A percentile compares a stretch with the other conserved stretches of the same genome.
Evolutionary conservation across 1,140 invertebrate genomes (phyloP).

Genomic region (Laupala kohalensis): DNA sequence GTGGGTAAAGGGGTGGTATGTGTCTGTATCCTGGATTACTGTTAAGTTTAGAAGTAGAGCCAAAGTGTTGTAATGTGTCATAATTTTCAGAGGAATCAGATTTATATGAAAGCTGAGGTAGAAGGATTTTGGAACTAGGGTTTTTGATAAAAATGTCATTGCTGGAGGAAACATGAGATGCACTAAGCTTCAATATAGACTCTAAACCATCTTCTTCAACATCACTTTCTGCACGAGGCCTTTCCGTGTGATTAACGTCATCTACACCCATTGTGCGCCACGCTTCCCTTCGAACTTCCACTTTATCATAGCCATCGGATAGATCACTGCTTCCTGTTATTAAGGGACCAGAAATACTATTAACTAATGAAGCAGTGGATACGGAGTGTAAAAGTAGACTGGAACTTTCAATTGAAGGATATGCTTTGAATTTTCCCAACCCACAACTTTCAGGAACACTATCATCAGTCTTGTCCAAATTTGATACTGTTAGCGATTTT

Average conservation of each 20-base stretch:
- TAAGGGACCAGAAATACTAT: background rate
- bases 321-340: background rate
- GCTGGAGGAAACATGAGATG: background rate
- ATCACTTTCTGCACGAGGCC: slow-evolving; percentile 12
- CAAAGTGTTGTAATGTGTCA: slow-evolving; percentile 66
- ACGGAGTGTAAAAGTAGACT: background rate
- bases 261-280: slow-evolving; percentile 65
- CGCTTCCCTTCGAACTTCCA: slow-evolving; percentile 54
- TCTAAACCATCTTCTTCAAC: slow-evolving; percentile 22
- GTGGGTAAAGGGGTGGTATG: slow-evolving; percentile 22
- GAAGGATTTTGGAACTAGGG: slow-evolving; percentile 7
- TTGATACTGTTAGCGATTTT: slow-evolving; percentile 3
- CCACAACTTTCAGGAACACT: background rate
- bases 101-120: slow-evolving; percentile 5
- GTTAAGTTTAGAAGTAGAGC: slow-evolving; percentile 51
- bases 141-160: background rate
- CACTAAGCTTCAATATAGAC: background rate
- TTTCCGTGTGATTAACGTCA: slow-evolving; percentile 48
- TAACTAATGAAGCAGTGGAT: background rate
- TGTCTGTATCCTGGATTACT: slow-evolving; percentile 54
- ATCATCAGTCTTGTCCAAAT: background rate
- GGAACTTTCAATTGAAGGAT: background rate
- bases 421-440: background rate
- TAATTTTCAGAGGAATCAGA: slow-evolving; percentile 30
- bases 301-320: slow-evolving; percentile 40